phyloP scores from a whole-genome alignment of 2,797 vertebrate genomes.

The Chromobotia macracanthus region DNA sequence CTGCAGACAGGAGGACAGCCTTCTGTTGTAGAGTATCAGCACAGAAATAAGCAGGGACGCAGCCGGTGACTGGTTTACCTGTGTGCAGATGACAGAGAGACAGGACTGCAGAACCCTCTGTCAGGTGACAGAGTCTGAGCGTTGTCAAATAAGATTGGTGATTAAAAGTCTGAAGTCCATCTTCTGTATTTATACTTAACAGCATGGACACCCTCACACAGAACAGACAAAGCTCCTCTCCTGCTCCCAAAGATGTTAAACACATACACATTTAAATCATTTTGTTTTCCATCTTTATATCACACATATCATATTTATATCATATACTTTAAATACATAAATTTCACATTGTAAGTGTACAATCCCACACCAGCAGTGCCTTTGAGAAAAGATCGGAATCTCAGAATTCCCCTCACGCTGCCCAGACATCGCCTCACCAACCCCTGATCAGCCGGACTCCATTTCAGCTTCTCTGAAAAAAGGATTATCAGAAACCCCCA shows the following conservation, averaged over 20 bases:
- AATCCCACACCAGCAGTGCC: slow-evolving; percentile 48
- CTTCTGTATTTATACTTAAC: slow-evolving; percentile 67
- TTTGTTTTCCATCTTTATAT: too few species aligned
- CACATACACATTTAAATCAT: too few species aligned
- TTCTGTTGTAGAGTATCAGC: too few species aligned
- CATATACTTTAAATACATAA: too few species aligned
- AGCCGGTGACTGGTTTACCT: too few species aligned
- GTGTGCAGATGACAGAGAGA: slow-evolving; percentile 63
- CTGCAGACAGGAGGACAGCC: too few species aligned
- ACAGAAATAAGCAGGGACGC: too few species aligned
- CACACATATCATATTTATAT: too few species aligned
- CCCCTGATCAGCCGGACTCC: slow-evolving; percentile 71
- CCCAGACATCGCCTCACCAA: slow-evolving; percentile 76
- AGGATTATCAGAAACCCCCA: background rate
- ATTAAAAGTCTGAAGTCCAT: slow-evolving; percentile 57
- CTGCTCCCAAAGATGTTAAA: slow-evolving; percentile 64
- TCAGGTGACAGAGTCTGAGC: slow-evolving; percentile 70
- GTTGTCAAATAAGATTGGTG: slow-evolving; percentile 67
- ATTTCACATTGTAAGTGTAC: too few species aligned
- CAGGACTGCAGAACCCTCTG: slow-evolving; percentile 68
- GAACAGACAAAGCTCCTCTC: slow-evolving; percentile 76
- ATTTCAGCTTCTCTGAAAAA: slow-evolving; percentile 46
- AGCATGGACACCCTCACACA: slow-evolving; percentile 76
- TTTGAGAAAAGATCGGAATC: slow-evolving; percentile 70
- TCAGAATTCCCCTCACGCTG: slow-evolving; percentile 72